These are phyloP conservation scores for Riparia riparia DNA, from an alignment of 2,113 vertebrate species.

Conservation along the genomic window DNA sequence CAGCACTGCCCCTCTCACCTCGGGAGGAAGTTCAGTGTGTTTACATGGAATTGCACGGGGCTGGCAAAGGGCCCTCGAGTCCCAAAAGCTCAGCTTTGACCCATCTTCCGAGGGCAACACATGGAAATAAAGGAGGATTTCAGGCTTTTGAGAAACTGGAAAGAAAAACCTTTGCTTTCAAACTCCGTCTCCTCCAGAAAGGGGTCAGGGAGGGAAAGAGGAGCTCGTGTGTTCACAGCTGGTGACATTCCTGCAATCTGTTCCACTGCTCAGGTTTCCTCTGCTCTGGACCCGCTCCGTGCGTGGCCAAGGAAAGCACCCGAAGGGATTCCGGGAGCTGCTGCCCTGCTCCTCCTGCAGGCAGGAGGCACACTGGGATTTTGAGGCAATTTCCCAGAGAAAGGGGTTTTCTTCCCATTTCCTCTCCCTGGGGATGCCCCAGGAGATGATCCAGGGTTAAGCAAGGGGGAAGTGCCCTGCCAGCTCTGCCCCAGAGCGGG, in stretches of 20 bases:
- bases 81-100: background rate
- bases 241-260: slow-evolving; percentile 70
- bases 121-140: slow-evolving; percentile 28
- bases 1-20: background rate
- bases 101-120: background rate
- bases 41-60: background rate
- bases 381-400: background rate
- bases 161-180: background rate
- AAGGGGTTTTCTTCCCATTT: background rate
- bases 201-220: slow-evolving; percentile 29
- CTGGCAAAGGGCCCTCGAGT: background rate
- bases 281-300: background rate
- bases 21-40: background rate
- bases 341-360: background rate
- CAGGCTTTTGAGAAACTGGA: slow-evolving; percentile 6
- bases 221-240: slow-evolving; percentile 62
- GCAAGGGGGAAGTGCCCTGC: background rate
- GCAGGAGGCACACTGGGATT: background rate
- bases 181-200: background rate
- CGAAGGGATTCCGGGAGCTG: background rate
- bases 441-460: background rate
- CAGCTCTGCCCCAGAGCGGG: background rate
- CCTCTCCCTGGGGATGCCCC: background rate
- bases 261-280: slow-evolving; percentile 62
- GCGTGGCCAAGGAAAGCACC: background rate